Evolutionary conservation across 2,888 invertebrate genomes (phyloP).

Genomic region (Geotrupes spiniger): DNA sequence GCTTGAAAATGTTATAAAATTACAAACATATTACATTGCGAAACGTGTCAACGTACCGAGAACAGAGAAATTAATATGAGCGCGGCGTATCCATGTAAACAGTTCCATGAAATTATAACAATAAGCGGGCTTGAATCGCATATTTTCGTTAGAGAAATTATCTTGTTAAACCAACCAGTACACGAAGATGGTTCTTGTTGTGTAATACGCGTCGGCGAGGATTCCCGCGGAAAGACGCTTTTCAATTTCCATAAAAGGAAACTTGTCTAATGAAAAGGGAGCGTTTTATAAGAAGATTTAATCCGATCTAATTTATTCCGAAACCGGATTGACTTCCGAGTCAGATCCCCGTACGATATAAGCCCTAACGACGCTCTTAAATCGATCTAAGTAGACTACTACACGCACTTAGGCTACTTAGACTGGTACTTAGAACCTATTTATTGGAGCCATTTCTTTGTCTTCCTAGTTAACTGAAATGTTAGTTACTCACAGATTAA

Average conservation of each 20-base stretch:
- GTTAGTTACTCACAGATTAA: constrained; percentile 14
- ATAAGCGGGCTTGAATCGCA: constrained; percentile 11
- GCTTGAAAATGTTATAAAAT: constrained; percentile 3
- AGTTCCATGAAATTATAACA: constrained; percentile 34
- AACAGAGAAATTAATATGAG: constrained; percentile 36
- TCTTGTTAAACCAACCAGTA: too few species aligned
- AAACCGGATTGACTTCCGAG: constrained; percentile 45
- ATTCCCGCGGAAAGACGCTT: constrained; percentile 8
- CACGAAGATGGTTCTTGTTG: too few species aligned
- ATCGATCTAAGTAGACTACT: constrained; percentile 38
- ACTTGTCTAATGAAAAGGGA: constrained; percentile 33
- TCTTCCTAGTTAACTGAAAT: constrained; percentile 25
- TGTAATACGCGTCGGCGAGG: background rate
- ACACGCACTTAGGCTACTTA: constrained; percentile 34
- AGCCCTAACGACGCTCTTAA: constrained; percentile 45
- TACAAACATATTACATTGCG: constrained; percentile 6
- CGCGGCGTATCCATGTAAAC: constrained; percentile 34
- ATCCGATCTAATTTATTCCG: constrained; percentile 44
- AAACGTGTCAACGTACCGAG: constrained; percentile 36
- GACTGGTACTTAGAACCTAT: constrained; percentile 23
- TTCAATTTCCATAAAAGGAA: constrained; percentile 20
- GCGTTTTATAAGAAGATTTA: constrained; percentile 34
- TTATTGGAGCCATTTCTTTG: constrained; percentile 24
- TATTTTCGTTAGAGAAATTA: constrained; percentile 1
- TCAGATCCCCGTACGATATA: constrained; percentile 42